phyloP scores from a whole-genome alignment of 2,888 invertebrate genomes.

The Synergus gifuensis region DNA sequence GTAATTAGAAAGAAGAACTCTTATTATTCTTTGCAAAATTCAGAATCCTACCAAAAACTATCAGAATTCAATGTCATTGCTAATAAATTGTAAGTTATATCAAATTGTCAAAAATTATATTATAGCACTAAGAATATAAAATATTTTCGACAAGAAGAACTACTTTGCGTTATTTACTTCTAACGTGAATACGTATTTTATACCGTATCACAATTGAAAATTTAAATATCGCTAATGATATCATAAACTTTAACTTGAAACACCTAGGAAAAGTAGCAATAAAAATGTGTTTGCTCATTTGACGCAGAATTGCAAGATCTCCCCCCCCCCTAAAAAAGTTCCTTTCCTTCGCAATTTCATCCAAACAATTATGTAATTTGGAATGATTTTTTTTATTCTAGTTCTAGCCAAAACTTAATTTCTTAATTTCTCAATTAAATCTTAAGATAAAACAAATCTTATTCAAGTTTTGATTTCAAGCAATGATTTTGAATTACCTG shows the following conservation, averaged over 20 bases:
- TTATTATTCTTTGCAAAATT: not conserved
- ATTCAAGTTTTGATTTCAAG: conserved; percentile 17
- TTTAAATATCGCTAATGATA: not conserved
- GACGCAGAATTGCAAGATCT: not conserved
- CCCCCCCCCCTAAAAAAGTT: not conserved
- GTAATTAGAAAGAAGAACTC: not conserved
- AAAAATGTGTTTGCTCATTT: not conserved
- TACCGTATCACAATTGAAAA: not conserved
- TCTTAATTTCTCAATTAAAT: not conserved
- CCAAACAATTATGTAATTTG: not conserved
- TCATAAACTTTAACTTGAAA: not conserved
- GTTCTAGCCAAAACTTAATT: not conserved
- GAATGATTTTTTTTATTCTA: not conserved
- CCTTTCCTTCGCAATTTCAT: not conserved
- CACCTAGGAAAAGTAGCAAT: not conserved
- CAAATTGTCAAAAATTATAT: too few species aligned
- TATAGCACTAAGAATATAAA: too few species aligned
- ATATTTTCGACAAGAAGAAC: not conserved
- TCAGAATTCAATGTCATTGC: not conserved
- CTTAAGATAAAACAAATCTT: not conserved
- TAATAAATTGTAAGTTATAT: not conserved
- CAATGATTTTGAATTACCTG: not conserved
- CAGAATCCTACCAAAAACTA: not conserved
- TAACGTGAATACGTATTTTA: not conserved
- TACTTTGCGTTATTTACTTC: not conserved